These are phyloP conservation scores for Atrina japonica DNA, from an alignment of 2,888 invertebrate species.

Conservation along the genomic window DNA sequence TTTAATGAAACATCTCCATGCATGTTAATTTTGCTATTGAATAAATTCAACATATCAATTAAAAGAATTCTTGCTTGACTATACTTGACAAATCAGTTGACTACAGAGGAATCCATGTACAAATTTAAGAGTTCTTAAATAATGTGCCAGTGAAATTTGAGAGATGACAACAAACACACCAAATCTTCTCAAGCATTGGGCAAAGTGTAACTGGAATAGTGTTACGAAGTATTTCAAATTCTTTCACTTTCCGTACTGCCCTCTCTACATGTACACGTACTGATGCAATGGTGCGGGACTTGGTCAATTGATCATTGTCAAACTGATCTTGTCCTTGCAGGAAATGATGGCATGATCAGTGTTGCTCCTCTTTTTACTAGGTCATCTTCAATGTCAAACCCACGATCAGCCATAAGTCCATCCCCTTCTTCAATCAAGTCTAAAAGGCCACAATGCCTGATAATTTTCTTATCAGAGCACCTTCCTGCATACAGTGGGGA, in stretches of 20 bases:
- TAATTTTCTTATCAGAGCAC: constrained; percentile 38
- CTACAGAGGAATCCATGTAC: too few species aligned
- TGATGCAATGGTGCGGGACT: constrained; percentile 4
- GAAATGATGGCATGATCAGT: constrained; percentile 20
- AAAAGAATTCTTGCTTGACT: too few species aligned
- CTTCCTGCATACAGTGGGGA: constrained; percentile 39
- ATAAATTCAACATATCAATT: too few species aligned
- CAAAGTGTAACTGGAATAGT: constrained; percentile 31
- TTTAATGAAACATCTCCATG: too few species aligned
- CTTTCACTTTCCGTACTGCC: constrained; percentile 12
- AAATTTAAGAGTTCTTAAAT: too few species aligned
- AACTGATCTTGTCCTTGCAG: constrained; percentile 8
- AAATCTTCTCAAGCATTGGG: constrained; percentile 15
- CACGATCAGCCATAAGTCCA: constrained; percentile 22
- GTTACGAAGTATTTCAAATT: constrained; percentile 32
- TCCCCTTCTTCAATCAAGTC: constrained; percentile 26
- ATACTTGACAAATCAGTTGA: too few species aligned
- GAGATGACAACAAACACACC: constrained; percentile 11
- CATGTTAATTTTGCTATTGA: too few species aligned
- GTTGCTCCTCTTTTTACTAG: constrained; percentile 1
- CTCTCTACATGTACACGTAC: constrained; percentile 14
- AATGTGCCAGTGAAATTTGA: constrained; percentile 13
- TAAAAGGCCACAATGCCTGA: constrained; percentile 32
- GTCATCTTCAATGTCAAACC: constrained; percentile 18
- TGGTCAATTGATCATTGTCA: background rate